phyloP scores from a whole-genome alignment of 2,113 vertebrate species.

The Craseonycteris thonglongyai region DNA sequence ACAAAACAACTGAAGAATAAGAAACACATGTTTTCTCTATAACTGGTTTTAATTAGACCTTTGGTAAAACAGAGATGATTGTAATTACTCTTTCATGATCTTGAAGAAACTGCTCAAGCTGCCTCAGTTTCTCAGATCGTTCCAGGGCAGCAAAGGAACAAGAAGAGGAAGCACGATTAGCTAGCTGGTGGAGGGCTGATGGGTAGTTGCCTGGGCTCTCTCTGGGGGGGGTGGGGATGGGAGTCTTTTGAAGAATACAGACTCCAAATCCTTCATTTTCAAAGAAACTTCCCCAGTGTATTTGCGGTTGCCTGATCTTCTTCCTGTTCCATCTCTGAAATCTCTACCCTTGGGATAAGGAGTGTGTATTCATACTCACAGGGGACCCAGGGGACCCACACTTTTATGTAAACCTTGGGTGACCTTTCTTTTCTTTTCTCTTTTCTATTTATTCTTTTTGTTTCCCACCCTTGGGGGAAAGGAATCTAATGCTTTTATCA shows the following conservation, averaged over 20 bases:
- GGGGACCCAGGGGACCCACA: too few relatives aligned
- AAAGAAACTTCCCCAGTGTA: background rate
- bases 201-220: background rate
- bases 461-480: background rate
- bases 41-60: conserved; percentile 36
- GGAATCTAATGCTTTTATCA: background rate
- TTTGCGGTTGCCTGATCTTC: background rate
- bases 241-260: background rate
- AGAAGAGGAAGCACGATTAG: background rate
- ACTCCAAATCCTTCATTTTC: background rate
- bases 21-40: conserved; percentile 15
- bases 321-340: background rate
- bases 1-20: background rate
- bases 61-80: background rate
- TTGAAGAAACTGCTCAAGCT: background rate
- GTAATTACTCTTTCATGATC: conserved; percentile 26
- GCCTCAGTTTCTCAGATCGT: conserved; percentile 15
- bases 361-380: background rate
- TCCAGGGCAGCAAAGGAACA: background rate
- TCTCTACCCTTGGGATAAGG: background rate
- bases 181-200: background rate
- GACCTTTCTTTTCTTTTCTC: background rate
- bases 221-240: too few relatives aligned
- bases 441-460: background rate
- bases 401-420: background rate